Evolutionary conservation across 2,888 invertebrate genomes (phyloP).

Genomic region (Ctenicera cuprea): DNA sequence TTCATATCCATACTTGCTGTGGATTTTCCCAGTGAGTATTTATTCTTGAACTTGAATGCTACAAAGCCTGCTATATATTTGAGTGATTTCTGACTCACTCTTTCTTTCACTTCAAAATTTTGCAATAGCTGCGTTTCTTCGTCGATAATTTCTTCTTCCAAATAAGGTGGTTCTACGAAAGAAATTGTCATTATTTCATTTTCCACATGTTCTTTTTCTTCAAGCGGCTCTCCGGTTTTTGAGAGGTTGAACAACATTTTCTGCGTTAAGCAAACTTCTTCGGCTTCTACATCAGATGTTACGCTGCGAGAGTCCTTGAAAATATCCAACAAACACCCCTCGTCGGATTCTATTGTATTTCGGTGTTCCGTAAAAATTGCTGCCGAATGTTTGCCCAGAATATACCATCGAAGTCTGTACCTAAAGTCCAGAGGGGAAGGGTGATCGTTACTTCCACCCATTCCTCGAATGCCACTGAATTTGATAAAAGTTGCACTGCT

Average conservation of each 20-base stretch:
- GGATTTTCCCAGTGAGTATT: conserved; percentile 31
- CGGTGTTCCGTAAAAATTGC: conserved; percentile 32
- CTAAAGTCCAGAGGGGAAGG: conserved; percentile 31
- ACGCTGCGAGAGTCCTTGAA: conserved; percentile 4
- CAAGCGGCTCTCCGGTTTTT: conserved; percentile 30
- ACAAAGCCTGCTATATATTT: conserved; percentile 49
- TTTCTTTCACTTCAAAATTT: conserved; percentile 48
- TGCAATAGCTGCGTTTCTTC: conserved; percentile 44
- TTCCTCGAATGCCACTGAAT: conserved; percentile 17
- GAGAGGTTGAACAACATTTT: conserved; percentile 39
- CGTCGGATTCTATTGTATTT: conserved; percentile 25
- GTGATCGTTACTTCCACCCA: conserved; percentile 39
- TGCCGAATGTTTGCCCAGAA: conserved; percentile 26
- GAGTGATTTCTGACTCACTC: conserved; percentile 49
- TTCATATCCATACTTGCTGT: conserved; percentile 37
- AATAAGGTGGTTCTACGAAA: conserved; percentile 46
- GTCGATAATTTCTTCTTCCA: conserved; percentile 36
- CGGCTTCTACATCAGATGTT: conserved; percentile 9
- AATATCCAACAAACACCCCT: conserved; percentile 2
- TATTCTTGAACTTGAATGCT: no score
- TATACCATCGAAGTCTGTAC: conserved; percentile 20
- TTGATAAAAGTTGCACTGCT: no score
- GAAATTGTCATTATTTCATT: conserved; percentile 41
- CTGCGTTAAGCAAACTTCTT: conserved; percentile 46
- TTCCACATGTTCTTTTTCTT: conserved; percentile 29